phyloP scores from a whole-genome alignment of 2,888 invertebrate species.

The Agapostemon virescens region DNA sequence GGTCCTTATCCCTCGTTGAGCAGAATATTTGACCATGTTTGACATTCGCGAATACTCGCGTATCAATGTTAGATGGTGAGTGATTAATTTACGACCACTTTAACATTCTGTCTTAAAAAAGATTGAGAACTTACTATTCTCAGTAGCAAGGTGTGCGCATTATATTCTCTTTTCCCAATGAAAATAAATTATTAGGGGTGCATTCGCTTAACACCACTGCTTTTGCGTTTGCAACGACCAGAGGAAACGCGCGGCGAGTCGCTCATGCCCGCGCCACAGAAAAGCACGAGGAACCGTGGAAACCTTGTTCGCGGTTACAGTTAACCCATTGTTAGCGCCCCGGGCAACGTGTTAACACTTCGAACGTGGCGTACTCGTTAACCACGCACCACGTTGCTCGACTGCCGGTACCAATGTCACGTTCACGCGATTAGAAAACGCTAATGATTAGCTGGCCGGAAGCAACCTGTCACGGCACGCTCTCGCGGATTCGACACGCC shows the following conservation, averaged over 20 bases:
- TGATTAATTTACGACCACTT: no score
- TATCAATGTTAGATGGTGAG: no score
- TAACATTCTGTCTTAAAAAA: neutral
- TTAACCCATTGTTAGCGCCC: constrained; percentile 62
- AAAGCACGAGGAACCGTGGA: constrained; percentile 64
- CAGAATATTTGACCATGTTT: no score
- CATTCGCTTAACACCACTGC: neutral
- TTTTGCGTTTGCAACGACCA: constrained; percentile 11
- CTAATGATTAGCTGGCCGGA: constrained; percentile 48
- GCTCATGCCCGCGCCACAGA: constrained; percentile 22
- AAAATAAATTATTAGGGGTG: constrained; percentile 27
- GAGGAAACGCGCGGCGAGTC: constrained; percentile 41
- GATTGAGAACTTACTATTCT: neutral
- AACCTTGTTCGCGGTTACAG: constrained; percentile 63
- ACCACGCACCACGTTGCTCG: constrained; percentile 38
- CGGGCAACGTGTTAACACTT: constrained; percentile 61
- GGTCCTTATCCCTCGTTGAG: no score
- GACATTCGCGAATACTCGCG: no score
- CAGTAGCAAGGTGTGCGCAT: neutral
- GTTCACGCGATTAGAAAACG: constrained; percentile 53
- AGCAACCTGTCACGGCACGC: constrained; percentile 3
- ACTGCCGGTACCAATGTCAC: constrained; percentile 45
- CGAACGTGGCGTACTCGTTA: constrained; percentile 52
- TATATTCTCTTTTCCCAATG: neutral
- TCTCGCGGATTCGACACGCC: constrained; percentile 29